Conservation (phyloP, 1,140 invertebrate genomes). For the Caenorhabditis briggsae region DNA sequence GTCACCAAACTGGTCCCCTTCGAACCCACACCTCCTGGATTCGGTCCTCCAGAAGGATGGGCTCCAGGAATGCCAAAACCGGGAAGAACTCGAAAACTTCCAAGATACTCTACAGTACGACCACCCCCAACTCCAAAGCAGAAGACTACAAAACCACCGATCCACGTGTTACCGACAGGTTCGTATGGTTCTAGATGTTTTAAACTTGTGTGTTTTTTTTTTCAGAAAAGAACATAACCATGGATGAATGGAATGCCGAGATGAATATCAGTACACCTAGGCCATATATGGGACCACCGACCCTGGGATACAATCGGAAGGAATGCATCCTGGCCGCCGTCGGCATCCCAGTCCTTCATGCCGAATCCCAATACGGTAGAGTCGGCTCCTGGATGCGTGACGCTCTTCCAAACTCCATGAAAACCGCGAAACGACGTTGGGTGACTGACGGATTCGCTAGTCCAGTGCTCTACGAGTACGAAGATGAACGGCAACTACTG, state of each 20-base stretch:
- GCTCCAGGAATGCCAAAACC: constrained; percentile 75
- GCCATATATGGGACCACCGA: constrained; percentile 73
- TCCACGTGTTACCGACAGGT: constrained; percentile 43
- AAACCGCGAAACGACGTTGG: constrained; percentile 71
- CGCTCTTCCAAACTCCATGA: constrained; percentile 65
- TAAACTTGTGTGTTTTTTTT: neutral
- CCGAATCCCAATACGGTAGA: constrained; percentile 76
- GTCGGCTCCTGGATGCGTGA: constrained; percentile 77
- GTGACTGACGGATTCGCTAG: constrained; percentile 77
- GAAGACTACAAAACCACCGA: constrained; percentile 61
- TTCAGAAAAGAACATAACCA: constrained; percentile 41
- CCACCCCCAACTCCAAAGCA: constrained; percentile 38
- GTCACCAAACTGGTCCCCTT: constrained; percentile 77
- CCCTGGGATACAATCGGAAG: constrained; percentile 74
- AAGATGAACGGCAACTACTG: constrained; percentile 74
- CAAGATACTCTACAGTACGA: constrained; percentile 58
- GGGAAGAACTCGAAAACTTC: constrained; percentile 67
- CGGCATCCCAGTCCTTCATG: constrained; percentile 76
- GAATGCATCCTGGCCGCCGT: constrained; percentile 77
- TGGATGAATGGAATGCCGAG: constrained; percentile 59
- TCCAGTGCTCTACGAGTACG: constrained; percentile 77
- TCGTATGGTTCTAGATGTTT: neutral
- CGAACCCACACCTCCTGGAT: constrained; percentile 77
- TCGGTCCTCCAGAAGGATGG: constrained; percentile 75
- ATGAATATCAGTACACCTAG: constrained; percentile 69